These are phyloP conservation scores for Megatriorchis doriae DNA, from an alignment of 2,113 vertebrate species.

Conservation along the genomic window DNA sequence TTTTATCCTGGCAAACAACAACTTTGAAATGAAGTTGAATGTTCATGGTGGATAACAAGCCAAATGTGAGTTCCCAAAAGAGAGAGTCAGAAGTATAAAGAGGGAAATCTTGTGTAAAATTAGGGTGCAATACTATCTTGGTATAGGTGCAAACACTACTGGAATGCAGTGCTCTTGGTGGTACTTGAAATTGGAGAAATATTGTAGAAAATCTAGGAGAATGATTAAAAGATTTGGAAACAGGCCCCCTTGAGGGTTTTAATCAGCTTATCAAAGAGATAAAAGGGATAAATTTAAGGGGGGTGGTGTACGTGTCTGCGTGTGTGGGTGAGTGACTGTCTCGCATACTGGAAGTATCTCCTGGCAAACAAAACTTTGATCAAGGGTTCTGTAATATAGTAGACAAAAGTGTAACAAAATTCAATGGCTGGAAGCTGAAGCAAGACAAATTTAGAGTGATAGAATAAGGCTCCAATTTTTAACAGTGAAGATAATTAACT, in stretches of 20 bases:
- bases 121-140: neutral
- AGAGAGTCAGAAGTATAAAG: neutral
- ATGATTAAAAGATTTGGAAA: neutral
- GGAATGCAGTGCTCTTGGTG: neutral
- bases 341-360: neutral
- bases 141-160: neutral
- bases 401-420: slow-evolving; percentile 35
- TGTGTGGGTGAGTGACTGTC: neutral
- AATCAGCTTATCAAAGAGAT: slow-evolving; percentile 24
- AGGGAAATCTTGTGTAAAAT: neutral
- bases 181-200: neutral
- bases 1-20: neutral
- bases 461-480: neutral
- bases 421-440: neutral
- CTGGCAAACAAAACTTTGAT: slow-evolving; percentile 45
- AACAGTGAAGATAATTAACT: neutral
- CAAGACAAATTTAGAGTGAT: slow-evolving; percentile 1
- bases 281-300: slow-evolving; percentile 5
- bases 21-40: neutral
- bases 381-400: neutral
- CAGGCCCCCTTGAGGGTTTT: neutral
- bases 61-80: neutral
- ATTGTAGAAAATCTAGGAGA: neutral
- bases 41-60: neutral
- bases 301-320: neutral